phyloP scores from a whole-genome alignment of 2,113 vertebrate species.

The Bungarus multicinctus region DNA sequence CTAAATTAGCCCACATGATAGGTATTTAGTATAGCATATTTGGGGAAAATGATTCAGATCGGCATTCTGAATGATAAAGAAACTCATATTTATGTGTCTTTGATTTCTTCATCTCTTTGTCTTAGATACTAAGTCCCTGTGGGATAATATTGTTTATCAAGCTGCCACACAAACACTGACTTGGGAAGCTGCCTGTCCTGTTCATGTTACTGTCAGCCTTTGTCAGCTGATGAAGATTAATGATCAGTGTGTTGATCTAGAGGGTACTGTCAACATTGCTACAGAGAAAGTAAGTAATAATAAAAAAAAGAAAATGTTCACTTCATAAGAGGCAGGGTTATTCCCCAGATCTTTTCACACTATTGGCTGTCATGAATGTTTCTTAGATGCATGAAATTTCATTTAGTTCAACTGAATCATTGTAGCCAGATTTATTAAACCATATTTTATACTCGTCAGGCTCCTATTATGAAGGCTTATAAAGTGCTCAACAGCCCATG shows the following conservation, averaged over 20 bases:
- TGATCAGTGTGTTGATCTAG: slow-evolving; percentile 69
- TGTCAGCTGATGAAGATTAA: slow-evolving; percentile 65
- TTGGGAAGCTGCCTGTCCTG: slow-evolving; percentile 78
- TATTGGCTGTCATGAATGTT: neutral
- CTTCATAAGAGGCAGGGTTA: too few species aligned
- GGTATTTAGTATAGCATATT: neutral
- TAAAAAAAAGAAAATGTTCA: neutral
- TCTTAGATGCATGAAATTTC: neutral
- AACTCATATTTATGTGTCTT: neutral
- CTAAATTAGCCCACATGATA: neutral
- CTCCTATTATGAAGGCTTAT: neutral
- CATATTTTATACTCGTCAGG: neutral
- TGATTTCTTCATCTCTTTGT: slow-evolving; percentile 22
- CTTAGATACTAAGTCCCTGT: slow-evolving; percentile 76
- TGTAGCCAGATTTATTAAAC: neutral
- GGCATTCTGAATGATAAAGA: neutral
- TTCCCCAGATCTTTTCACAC: neutral
- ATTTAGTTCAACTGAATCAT: neutral
- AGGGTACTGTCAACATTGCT: slow-evolving; percentile 61
- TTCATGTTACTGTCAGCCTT: slow-evolving; percentile 65
- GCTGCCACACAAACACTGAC: slow-evolving; percentile 67
- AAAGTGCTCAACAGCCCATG: neutral
- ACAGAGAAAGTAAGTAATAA: slow-evolving; percentile 70
- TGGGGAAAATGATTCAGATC: neutral
- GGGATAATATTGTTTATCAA: slow-evolving; percentile 79